Percentiles rank a stretch among this genome's conserved stretches.
Evolutionary conservation across 92 coral and sea anemone species (phyloP).

Genomic region (Ricordea florida): DNA sequence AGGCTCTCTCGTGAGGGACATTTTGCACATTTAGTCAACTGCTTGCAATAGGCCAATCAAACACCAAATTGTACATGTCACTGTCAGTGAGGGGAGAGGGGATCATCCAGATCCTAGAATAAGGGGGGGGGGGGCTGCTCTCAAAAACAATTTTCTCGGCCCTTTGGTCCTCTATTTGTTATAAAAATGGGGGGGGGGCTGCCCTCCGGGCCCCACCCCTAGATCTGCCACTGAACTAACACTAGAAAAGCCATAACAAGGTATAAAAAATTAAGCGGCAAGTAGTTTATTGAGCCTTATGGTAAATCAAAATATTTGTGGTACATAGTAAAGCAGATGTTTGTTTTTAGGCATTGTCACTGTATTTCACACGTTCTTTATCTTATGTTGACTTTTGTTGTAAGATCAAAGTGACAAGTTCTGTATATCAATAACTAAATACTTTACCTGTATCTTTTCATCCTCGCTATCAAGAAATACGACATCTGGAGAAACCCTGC

Average conservation of each 20-base stretch:
- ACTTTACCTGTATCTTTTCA: too few species aligned
- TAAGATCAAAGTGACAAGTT: too few species aligned
- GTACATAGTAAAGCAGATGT: background rate
- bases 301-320: background rate
- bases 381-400: too few species aligned
- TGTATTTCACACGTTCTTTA: background rate
- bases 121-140: too few species aligned
- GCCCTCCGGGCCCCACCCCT: background rate
- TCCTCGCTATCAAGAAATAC: too few species aligned
- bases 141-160: too few species aligned
- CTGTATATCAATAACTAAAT: too few species aligned
- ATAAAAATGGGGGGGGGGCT: too few species aligned
- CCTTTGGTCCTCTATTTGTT: too few species aligned
- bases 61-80: background rate
- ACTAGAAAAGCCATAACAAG: background rate
- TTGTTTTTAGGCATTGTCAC: background rate
- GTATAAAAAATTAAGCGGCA: background rate
- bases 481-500: too few species aligned
- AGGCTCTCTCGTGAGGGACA: background rate
- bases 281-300: background rate
- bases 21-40: constrained; percentile 2
- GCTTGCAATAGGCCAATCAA: background rate
- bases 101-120: too few species aligned
- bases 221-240: background rate
- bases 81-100: too few species aligned